Base-by-base conservation (phyloP, 2,888 invertebrate genomes). In the Ctena decussata region DNA sequence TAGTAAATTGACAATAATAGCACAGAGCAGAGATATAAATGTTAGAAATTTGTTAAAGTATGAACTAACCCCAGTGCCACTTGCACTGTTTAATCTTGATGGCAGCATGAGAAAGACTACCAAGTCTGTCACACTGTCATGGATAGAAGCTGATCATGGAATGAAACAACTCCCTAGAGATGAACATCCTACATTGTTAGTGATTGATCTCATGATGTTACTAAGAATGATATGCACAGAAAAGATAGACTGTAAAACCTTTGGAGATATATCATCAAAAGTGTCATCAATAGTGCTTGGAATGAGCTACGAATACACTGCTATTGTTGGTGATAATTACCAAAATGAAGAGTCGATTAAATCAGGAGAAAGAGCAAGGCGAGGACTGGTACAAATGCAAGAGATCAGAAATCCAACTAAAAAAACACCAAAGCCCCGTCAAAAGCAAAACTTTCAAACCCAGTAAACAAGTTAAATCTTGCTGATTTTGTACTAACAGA, bases 21-120 rank as follows among this genome's bases (percentile, higher is more conserved):
- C 69, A 41, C 77, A 77, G 44, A 77, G 70, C 44, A 18, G 69
- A 18, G 69, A 77, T 12, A 41, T 69, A 18, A 69, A 77, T 27
- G 39, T 77, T 12, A 49, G 8, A 27, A 46, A 21, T 21, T 39
- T 77, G 5, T 27, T 75, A 11, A 46, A 46, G 6, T 70, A 69
- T 70, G 70, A 78, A 49, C 35, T 78, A 24, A 65, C 65, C 8
- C 65, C 71, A n/a, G 78, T 71, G 30, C 78, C 70, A 44, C 39
- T 78, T 18, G 18, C 71, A 1, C 39, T 78, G 30, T 78, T 71
- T 35, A 78, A 71, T 44, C 44, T 78, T 11, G 78, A 70, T 78
- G 69, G 71, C 5, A 69, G 35, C 65, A 79, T 57, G 57, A 24
- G 30, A 57, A 57, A 57, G 15, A 41, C 72, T 60, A 49, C 39